Evolutionary conservation across 2,888 invertebrate species (phyloP), one percentile per base, ranked within the genome.

Genomic region (Pyrochroa serraticornis): DNA sequence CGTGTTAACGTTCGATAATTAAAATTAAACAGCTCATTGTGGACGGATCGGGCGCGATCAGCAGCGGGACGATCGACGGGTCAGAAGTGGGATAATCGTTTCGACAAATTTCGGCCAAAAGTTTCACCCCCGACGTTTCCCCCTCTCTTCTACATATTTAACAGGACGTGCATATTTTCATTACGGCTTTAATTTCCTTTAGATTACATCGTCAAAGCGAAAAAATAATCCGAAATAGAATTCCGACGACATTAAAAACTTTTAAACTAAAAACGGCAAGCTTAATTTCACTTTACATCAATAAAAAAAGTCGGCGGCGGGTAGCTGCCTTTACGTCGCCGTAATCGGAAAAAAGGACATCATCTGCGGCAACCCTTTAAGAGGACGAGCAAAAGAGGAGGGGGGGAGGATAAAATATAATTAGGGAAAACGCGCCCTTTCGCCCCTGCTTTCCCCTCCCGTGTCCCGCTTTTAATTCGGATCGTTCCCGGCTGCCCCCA

Each of bases 261-360:
- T 67, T 65, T 65, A 65, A 69, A 68, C 68, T 66, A 67, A 56
- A 22, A 65, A 67, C 67, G 68, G 64, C 65, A 55, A 60, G 68
- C 68, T 70, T 70, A 70, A 70, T 70, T 68, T 70, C 68, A 67
- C 67, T 68, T 68, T 66, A 62, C 70, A 66, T 70, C 70, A 65
- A 70, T 70, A 65, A 68, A 69, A 66, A 67, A 60, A 51, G 47
- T 22, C 22, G 22, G 2, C 22, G 22, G 2, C 22, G 22, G 22
- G 22, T 22, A 22, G 22, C 22, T 22, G 10, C 58, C 54, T 58
- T 56, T 57, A 50, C 13, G 22, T 22, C 22, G 22, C 22, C 22
- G 22, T 22, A 22, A 22, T 22, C 9, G 8, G 10, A 41, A 33
- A 43, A 41, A 39, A 22, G n/a, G 31, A 12, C 30, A n/a, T 7